phyloP scores from a whole-genome alignment of 2,797 vertebrate species.

The Silurus aristotelis region DNA sequence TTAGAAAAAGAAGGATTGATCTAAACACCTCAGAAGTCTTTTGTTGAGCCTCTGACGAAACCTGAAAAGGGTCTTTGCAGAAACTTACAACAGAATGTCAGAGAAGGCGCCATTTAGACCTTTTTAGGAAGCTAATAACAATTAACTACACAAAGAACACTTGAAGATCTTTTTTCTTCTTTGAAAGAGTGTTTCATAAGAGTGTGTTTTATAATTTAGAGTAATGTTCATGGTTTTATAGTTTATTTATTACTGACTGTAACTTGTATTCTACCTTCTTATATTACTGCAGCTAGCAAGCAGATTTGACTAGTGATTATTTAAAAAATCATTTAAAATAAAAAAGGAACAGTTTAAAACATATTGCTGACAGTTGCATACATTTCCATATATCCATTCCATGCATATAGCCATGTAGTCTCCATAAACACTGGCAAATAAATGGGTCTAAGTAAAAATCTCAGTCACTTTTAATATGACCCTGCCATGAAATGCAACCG shows the following conservation, averaged over 20 bases:
- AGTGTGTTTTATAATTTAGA: background rate
- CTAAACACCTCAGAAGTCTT: slow-evolving; percentile 15
- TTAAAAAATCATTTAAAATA: too few species aligned
- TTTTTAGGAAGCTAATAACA: background rate
- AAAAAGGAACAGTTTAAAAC: background rate
- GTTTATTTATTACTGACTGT: background rate
- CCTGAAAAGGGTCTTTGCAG: background rate
- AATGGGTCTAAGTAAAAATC: background rate
- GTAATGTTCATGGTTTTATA: background rate
- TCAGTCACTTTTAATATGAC: background rate
- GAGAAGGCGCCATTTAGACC: background rate
- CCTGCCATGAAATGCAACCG: background rate
- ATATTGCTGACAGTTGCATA: background rate
- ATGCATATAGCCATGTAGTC: background rate
- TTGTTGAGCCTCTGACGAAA: background rate
- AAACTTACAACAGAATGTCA: slow-evolving; percentile 15
- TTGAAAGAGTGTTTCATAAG: background rate
- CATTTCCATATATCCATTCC: background rate
- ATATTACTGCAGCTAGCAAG: too few species aligned
- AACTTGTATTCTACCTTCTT: too few species aligned
- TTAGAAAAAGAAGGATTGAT: slow-evolving; percentile 8
- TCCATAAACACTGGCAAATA: background rate
- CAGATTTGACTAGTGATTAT: too few species aligned
- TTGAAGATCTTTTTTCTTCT: background rate
- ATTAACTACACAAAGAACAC: background rate